A percentile compares a stretch with the other conserved stretches of the same genome.
Conservation (phyloP, 2,797 vertebrate genomes). For the Darevskia mixta region DNA sequence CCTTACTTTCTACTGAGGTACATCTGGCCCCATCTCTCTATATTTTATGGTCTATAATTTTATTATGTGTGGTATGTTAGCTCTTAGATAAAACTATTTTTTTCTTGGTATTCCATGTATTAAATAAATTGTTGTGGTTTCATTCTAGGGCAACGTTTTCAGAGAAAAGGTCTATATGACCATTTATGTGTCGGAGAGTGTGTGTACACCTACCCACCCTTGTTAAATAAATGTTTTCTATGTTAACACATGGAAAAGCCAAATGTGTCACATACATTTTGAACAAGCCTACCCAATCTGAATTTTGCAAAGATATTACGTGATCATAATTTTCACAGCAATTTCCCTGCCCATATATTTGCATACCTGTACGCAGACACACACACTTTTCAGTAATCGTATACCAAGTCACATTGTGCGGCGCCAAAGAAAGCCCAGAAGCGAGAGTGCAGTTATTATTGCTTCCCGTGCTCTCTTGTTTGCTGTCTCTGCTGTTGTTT, state of each 20-base stretch:
- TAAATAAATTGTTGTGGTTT: too few relatives aligned
- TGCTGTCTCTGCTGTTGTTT: slow-evolving; percentile 9
- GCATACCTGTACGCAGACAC: background rate
- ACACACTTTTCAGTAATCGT: background rate
- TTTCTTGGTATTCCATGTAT: too few relatives aligned
- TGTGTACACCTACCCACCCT: too few relatives aligned
- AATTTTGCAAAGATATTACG: background rate
- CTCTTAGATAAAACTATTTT: too few relatives aligned
- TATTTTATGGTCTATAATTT: too few relatives aligned
- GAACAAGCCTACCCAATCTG: background rate
- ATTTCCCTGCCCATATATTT: background rate
- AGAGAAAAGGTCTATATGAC: too few relatives aligned
- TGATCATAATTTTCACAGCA: background rate
- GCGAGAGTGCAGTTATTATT: background rate
- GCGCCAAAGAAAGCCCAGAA: slow-evolving; percentile 1
- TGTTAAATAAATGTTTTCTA: background rate
- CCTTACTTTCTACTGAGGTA: too few relatives aligned
- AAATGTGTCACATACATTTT: background rate
- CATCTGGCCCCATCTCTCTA: too few relatives aligned
- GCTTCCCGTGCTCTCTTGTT: background rate
- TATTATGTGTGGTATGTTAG: too few relatives aligned
- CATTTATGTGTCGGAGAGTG: too few relatives aligned
- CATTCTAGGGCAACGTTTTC: too few relatives aligned
- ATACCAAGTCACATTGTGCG: background rate
- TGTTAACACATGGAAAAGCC: background rate